A percentile compares a stretch with the other conserved stretches of the same genome.
These are phyloP conservation scores for Zaprionus nigranus DNA, from an alignment of 1,140 invertebrate species.

Conservation along the genomic window DNA sequence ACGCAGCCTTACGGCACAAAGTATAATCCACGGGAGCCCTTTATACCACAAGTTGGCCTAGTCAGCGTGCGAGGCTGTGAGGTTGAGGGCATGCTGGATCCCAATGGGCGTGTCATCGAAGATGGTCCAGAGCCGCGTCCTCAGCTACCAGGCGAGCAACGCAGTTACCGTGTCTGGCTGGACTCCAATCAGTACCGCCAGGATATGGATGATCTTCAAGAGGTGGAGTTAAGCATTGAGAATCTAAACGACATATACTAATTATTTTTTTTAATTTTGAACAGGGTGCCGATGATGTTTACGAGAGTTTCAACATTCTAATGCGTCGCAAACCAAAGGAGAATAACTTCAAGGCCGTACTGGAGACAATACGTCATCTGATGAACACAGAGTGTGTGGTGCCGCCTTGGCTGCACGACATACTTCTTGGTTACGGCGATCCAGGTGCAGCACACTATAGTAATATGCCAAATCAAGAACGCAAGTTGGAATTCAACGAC, in stretches of 20 bases:
- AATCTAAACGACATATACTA: neutral
- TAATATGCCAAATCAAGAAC: conserved; percentile 90
- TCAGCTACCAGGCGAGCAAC: conserved; percentile 92
- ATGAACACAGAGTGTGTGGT: conserved; percentile 99
- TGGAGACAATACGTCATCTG: conserved; percentile 98
- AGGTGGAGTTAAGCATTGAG: conserved; percentile 40
- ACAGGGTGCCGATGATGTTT: conserved; percentile 90
- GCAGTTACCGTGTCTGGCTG: conserved; percentile 97
- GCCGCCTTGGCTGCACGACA: conserved; percentile 99
- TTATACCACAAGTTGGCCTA: conserved; percentile 96
- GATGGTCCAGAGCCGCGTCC: conserved; percentile 97
- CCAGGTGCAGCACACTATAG: conserved; percentile 97
- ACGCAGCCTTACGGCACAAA: conserved; percentile 91
- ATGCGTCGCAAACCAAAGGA: conserved; percentile 99
- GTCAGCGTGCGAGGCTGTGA: conserved; percentile 98
- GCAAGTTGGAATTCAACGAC: conserved; percentile 96
- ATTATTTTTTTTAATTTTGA: neutral
- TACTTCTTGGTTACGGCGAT: conserved; percentile 98
- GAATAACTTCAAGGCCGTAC: conserved; percentile 99
- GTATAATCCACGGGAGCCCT: conserved; percentile 92
- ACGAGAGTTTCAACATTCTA: conserved; percentile 98
- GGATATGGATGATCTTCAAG: conserved; percentile 92
- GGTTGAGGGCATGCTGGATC: conserved; percentile 99
- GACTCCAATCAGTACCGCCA: conserved; percentile 98
- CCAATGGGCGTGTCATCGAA: conserved; percentile 97